Evolutionary conservation across 2,888 invertebrate species (phyloP).

Genomic region (Stomorhina lunata): DNA sequence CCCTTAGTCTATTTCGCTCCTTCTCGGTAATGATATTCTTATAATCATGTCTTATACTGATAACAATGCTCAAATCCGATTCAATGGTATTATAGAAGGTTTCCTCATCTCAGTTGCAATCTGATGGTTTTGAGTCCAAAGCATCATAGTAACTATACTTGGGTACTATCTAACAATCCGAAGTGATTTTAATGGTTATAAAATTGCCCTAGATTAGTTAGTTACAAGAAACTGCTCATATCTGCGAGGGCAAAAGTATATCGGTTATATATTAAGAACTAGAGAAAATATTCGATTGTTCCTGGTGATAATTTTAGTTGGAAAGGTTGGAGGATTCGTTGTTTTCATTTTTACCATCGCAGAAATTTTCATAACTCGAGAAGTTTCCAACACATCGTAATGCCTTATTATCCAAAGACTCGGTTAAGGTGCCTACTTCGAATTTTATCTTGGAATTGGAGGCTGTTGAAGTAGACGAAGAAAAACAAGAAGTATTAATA

Average conservation of each 20-base stretch:
- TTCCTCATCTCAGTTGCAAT: conserved; percentile 79
- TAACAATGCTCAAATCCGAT: conserved; percentile 80
- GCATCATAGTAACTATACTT: conserved; percentile 79
- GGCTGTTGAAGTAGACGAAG: conserved; percentile 12
- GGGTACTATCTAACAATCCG: conserved; percentile 79
- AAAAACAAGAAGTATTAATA: not conserved
- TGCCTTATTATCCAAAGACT: conserved; percentile 75
- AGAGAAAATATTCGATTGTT: conserved; percentile 69
- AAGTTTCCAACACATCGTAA: conserved; percentile 79
- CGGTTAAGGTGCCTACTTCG: conserved; percentile 75
- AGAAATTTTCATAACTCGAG: conserved; percentile 78
- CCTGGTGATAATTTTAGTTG: not conserved
- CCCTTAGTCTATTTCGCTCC: conserved; percentile 67
- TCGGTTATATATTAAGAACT: conserved; percentile 79
- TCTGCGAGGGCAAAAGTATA: conserved; percentile 78
- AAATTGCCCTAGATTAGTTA: conserved; percentile 79
- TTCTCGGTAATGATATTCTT: conserved; percentile 70
- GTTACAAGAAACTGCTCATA: conserved; percentile 78
- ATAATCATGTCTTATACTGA: conserved; percentile 78
- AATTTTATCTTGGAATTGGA: conserved; percentile 77
- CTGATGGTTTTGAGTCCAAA: conserved; percentile 79
- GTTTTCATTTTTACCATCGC: conserved; percentile 76
- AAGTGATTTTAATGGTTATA: conserved; percentile 80
- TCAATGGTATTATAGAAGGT: conserved; percentile 80
- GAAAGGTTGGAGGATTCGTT: conserved; percentile 64